Base-by-base conservation (phyloP, 2,113 vertebrate species). In the Ellobius talpinus region DNA sequence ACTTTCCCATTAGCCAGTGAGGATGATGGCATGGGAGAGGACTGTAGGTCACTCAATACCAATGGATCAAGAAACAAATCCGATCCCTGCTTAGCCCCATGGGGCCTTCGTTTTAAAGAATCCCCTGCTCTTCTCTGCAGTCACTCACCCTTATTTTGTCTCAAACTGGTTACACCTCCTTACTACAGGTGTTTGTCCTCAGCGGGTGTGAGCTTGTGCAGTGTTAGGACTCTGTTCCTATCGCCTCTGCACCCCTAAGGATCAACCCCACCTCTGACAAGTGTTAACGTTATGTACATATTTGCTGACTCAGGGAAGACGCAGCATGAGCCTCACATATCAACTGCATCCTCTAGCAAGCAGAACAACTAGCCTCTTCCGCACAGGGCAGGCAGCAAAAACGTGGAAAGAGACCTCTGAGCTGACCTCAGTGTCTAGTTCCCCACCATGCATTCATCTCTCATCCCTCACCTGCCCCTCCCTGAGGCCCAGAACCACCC, bases 241-340 rank as follows among this genome's bases (percentile, higher is more conserved):
- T 78, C n/a, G 19, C 29, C 50, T n/a, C 91, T 87, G 42, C 50
- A 5, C n/a, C 76, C 74, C 70, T 87, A 58, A 82, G 89, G 29
- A 58, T 42, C 87, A 81, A 31, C 52, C 29, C 63, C 19, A 63
- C 65, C 86, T 77, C 89, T 65, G 72, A 55, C 86, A 89, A 74
- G 55, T 7, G 26, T 65, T 72, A 47, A 47, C 47, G 39, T 66
- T 88, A 4, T 1, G 23, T 10, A 45, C 89, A 31, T 74, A 96
- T 94, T 63, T 97, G 97, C 96, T 96, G 96, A 98, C 89, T 97
- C 91, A 89, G 63, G 78, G 86, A 58, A 70, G 95, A 66, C 36
- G 73, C 72, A 77, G 92, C 84, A 21, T 1, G 58, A 11, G 1
- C 17, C 66, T 68, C 26, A 29, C 0, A 10, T 23, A 17, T 24